Conservation (phyloP, 2,888 invertebrate genomes). For the Malthinus seriepunctatus region DNA sequence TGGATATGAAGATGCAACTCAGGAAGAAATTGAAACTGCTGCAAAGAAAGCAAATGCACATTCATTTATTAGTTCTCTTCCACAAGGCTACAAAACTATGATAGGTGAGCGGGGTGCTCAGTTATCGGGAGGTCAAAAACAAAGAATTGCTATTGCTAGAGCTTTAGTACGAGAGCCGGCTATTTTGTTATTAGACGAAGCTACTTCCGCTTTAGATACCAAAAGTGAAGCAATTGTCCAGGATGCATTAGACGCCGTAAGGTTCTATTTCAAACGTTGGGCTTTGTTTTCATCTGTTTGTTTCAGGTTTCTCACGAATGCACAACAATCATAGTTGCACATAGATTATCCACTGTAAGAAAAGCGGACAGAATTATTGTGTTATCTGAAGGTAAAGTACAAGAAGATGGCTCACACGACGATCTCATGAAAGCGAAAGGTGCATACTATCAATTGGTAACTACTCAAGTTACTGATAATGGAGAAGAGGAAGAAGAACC, state of each 20-base stretch:
- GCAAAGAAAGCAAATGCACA: slow-evolving; percentile 80
- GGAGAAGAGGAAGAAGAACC: slow-evolving; percentile 7
- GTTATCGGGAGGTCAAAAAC: slow-evolving; percentile 86
- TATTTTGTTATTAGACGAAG: slow-evolving; percentile 82
- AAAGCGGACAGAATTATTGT: slow-evolving; percentile 75
- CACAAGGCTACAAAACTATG: slow-evolving; percentile 79
- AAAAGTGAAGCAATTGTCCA: slow-evolving; percentile 87
- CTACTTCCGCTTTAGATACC: slow-evolving; percentile 87
- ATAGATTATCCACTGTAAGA: slow-evolving; percentile 74
- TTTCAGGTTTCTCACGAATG: slow-evolving; percentile 70
- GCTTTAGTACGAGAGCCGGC: slow-evolving; percentile 81
- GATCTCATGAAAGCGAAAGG: slow-evolving; percentile 67
- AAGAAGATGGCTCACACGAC: slow-evolving; percentile 72
- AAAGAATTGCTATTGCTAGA: slow-evolving; percentile 87
- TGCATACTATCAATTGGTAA: slow-evolving; percentile 73
- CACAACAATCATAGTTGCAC: slow-evolving; percentile 80
- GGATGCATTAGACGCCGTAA: slow-evolving; percentile 72
- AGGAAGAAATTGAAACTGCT: slow-evolving; percentile 68
- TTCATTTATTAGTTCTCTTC: slow-evolving; percentile 72
- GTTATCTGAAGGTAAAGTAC: slow-evolving; percentile 67
- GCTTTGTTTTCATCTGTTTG: background rate
- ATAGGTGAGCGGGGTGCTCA: slow-evolving; percentile 86
- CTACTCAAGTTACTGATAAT: slow-evolving; percentile 58
- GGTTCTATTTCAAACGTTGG: background rate
- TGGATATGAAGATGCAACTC: slow-evolving; percentile 68